These are phyloP conservation scores for Parnassius apollo DNA, from an alignment of 2,888 invertebrate genomes.

Conservation along the genomic window DNA sequence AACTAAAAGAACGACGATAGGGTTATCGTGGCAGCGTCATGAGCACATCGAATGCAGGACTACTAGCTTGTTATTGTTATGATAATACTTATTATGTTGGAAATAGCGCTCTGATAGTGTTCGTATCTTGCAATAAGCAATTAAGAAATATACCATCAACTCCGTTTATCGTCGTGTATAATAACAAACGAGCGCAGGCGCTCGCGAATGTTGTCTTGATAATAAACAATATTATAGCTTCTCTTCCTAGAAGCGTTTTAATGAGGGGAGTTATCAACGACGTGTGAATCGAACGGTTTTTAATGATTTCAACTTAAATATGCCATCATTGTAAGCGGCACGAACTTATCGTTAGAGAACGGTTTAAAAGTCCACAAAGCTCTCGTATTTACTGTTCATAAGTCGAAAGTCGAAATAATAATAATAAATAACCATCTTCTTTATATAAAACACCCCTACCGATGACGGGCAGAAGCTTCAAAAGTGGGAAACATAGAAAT, in stretches of 20 bases:
- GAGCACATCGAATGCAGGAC: conserved; percentile 58
- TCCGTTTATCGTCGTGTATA: conserved; percentile 52
- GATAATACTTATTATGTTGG: conserved; percentile 79
- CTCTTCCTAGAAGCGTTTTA: conserved; percentile 53
- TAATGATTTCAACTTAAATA: conserved; percentile 20
- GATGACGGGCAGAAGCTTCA: no score
- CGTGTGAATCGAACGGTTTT: conserved; percentile 20
- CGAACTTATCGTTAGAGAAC: not conserved
- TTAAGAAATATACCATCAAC: conserved; percentile 68
- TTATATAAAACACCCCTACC: no score
- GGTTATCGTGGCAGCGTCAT: conserved; percentile 39
- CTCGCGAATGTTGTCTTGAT: conserved; percentile 45
- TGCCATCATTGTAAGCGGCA: not conserved
- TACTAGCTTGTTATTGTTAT: conserved; percentile 75
- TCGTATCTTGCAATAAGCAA: conserved; percentile 72
- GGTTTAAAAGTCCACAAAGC: no score
- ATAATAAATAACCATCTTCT: no score
- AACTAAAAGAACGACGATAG: conserved; percentile 33
- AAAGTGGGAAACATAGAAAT: no score
- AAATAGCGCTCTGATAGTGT: conserved; percentile 72
- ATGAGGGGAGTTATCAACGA: conserved; percentile 26
- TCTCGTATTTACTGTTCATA: no score
- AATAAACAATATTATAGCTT: conserved; percentile 44
- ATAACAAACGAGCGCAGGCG: conserved; percentile 53
- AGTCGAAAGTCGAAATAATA: no score